These are phyloP conservation scores for Gopherus evgoodei DNA, from an alignment of 2,113 vertebrate species.

Conservation along the genomic window DNA sequence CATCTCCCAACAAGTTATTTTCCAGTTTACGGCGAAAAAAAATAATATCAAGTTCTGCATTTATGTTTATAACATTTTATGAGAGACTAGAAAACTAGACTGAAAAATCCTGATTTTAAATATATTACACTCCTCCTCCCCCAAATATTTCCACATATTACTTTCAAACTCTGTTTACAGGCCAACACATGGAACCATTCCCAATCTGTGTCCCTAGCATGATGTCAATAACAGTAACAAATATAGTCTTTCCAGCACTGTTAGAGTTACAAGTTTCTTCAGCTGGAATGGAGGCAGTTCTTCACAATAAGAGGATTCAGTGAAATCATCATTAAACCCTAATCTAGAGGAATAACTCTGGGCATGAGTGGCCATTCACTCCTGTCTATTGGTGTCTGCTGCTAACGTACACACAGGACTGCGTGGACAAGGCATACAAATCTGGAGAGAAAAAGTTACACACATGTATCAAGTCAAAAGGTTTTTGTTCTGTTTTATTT, in stretches of 20 bases:
- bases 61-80: fast-evolving
- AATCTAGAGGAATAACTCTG: background rate
- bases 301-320: background rate
- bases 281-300: background rate
- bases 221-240: background rate
- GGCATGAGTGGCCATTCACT: background rate
- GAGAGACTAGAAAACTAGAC: background rate
- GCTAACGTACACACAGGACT: background rate
- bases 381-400: no score
- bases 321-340: background rate
- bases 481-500: background rate
- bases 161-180: background rate
- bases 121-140: background rate
- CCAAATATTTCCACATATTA: background rate
- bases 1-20: slow-evolving; percentile 63
- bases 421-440: background rate
- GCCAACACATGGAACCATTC: background rate
- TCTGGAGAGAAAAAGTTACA: background rate
- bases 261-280: background rate
- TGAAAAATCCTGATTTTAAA: background rate
- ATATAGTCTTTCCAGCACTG: background rate
- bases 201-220: background rate
- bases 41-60: background rate
- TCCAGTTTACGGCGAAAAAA: slow-evolving; percentile 46
- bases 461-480: background rate